These are phyloP conservation scores for Drosophila mauritiana DNA, from an alignment of 1,140 invertebrate genomes.

Conservation along the genomic window DNA sequence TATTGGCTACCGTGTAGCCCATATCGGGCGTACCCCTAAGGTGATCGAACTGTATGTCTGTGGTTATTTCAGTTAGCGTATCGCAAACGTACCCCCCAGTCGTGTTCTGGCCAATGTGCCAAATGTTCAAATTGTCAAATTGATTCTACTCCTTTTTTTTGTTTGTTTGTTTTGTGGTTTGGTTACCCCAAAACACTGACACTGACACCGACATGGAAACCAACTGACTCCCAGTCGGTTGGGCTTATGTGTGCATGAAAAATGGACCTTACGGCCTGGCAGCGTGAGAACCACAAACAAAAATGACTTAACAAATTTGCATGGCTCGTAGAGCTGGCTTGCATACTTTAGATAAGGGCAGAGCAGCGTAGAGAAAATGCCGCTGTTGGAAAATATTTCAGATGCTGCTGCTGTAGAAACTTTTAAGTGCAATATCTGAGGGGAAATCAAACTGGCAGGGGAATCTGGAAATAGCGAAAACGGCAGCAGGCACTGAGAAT, in stretches of 20 bases:
- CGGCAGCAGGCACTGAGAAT: conserved; percentile 4
- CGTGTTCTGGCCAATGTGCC: conserved; percentile 66
- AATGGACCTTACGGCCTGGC: conserved; percentile 57
- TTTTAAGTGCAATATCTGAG: conserved; percentile 76
- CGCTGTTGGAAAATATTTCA: conserved; percentile 71
- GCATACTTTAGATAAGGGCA: conserved; percentile 80
- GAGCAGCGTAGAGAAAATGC: conserved; percentile 67
- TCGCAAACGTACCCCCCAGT: conserved; percentile 47
- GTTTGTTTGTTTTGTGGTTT: neutral
- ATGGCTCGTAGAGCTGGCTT: conserved; percentile 45
- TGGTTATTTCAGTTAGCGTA: conserved; percentile 35
- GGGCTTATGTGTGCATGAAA: conserved; percentile 33
- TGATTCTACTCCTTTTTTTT: conserved; percentile 59
- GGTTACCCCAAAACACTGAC: conserved; percentile 3
- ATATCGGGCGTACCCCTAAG: conserved; percentile 26
- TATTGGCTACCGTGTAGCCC: conserved; percentile 33
- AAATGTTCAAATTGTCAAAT: conserved; percentile 75
- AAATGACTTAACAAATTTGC: conserved; percentile 83
- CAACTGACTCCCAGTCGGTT: conserved; percentile 15
- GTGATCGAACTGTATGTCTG: conserved; percentile 42
- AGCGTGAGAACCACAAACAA: conserved; percentile 80
- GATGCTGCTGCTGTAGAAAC: conserved; percentile 66
- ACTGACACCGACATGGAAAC: conserved; percentile 53
- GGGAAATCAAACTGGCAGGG: conserved; percentile 67
- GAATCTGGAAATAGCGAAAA: conserved; percentile 36